Evolutionary conservation across 2,888 invertebrate species (phyloP).

Genomic region (Philereme vetulata): DNA sequence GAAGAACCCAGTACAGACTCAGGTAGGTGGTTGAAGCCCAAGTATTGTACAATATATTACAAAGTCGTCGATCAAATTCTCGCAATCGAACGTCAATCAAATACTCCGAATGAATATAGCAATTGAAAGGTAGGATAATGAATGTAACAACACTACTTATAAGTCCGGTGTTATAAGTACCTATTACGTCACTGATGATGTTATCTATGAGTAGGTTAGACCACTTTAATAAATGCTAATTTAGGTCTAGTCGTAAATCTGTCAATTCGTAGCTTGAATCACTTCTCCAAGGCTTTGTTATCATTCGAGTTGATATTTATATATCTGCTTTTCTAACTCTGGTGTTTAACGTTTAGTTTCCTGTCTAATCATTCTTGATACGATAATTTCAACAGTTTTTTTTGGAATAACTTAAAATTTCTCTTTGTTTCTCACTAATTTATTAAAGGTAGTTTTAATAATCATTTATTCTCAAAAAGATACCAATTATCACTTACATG

Average conservation of each 20-base stretch:
- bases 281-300: slow-evolving; percentile 10
- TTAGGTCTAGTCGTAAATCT: slow-evolving; percentile 32
- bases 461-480: too few relatives aligned
- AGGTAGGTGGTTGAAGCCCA: too few relatives aligned
- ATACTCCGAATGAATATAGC: slow-evolving; percentile 4
- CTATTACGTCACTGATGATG: slow-evolving; percentile 51
- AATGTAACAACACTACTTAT: slow-evolving; percentile 9
- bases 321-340: neutral
- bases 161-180: slow-evolving; percentile 27
- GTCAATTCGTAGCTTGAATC: slow-evolving; percentile 20
- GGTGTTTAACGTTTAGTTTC: neutral
- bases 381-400: too few relatives aligned
- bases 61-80: slow-evolving; percentile 8
- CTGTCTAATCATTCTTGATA: neutral
- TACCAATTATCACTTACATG: too few relatives aligned
- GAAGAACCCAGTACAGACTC: too few relatives aligned
- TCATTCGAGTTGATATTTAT: neutral
- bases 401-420: too few relatives aligned
- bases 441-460: neutral
- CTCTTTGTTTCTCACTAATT: neutral
- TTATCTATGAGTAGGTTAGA: slow-evolving; percentile 36
- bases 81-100: slow-evolving; percentile 14
- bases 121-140: slow-evolving; percentile 14
- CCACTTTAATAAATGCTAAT: slow-evolving; percentile 34
- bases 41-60: neutral